phyloP scores from a whole-genome alignment of 2,888 invertebrate genomes.

The Acanthosepion lycidas region DNA sequence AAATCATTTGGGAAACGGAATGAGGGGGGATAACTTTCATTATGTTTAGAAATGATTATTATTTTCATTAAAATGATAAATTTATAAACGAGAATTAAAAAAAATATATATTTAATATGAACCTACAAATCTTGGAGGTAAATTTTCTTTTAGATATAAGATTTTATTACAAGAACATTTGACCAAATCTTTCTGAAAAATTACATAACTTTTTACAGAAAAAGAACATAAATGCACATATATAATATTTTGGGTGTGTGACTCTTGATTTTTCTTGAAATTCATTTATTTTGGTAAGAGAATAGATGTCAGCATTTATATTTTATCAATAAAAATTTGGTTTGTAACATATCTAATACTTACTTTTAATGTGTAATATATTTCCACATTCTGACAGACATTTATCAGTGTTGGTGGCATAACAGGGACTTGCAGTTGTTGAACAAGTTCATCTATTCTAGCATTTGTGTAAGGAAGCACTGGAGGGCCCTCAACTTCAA shows the following conservation, averaged over 20 bases:
- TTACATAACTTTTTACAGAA: too few relatives aligned
- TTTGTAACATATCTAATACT: slow-evolving; percentile 54
- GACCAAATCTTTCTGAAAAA: too few relatives aligned
- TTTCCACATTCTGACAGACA: slow-evolving; percentile 82
- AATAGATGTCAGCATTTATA: background rate
- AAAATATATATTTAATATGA: too few relatives aligned
- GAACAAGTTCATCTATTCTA: slow-evolving; percentile 67
- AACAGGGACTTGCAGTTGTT: slow-evolving; percentile 80
- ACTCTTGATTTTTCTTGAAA: too few relatives aligned
- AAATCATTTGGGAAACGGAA: too few relatives aligned
- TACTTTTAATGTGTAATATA: slow-evolving; percentile 84
- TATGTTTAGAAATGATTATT: too few relatives aligned
- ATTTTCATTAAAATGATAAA: too few relatives aligned
- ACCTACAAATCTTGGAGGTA: too few relatives aligned
- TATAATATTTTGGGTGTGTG: background rate
- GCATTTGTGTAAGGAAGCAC: slow-evolving; percentile 78
- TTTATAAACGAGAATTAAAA: too few relatives aligned
- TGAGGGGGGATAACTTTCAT: too few relatives aligned
- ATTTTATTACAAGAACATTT: too few relatives aligned
- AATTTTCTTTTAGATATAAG: too few relatives aligned
- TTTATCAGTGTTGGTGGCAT: slow-evolving; percentile 83
- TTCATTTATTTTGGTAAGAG: background rate
- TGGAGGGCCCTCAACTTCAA: slow-evolving; percentile 82
- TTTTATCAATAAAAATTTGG: background rate
- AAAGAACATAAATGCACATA: background rate